phyloP scores from a whole-genome alignment of 1,140 invertebrate species.

The Psilanteris sp. region DNA sequence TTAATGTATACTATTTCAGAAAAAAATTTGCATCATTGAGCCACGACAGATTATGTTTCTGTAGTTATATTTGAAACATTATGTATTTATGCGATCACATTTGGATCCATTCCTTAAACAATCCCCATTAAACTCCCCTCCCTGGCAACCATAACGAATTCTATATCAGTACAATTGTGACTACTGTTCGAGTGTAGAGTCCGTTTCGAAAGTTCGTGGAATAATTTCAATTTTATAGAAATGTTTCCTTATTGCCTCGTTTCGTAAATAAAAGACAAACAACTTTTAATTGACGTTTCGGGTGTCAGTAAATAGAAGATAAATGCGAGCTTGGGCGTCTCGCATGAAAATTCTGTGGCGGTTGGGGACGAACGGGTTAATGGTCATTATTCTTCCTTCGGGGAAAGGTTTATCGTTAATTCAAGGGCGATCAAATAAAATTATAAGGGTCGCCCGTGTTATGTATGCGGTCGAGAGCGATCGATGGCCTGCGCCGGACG shows the following conservation, averaged over 20 bases:
- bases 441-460: conserved; percentile 61
- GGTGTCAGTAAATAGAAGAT: conserved; percentile 42
- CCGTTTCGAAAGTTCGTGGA: background rate
- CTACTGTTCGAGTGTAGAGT: conserved; percentile 25
- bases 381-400: conserved; percentile 59
- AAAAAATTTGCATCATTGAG: conserved; percentile 17
- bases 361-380: conserved; percentile 51
- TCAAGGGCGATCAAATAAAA: conserved; percentile 67
- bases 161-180: conserved; percentile 46
- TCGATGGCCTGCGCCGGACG: conserved; percentile 60
- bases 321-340: conserved; percentile 44
- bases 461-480: conserved; percentile 55
- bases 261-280: conserved; percentile 32
- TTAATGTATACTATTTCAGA: background rate
- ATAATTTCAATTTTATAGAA: conserved; percentile 25
- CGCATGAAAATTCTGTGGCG: conserved; percentile 41
- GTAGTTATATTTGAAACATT: conserved; percentile 14
- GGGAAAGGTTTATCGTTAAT: conserved; percentile 61
- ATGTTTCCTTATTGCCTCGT: conserved; percentile 23
- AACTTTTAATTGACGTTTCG: conserved; percentile 50
- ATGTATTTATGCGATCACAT: background rate
- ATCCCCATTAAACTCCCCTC: background rate
- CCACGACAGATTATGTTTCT: conserved; percentile 33
- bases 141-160: conserved; percentile 41
- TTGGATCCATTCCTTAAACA: conserved; percentile 11